Base-by-base conservation (phyloP, 2,113 vertebrate genomes). In the Dunckerocampus dactyliophorus region DNA sequence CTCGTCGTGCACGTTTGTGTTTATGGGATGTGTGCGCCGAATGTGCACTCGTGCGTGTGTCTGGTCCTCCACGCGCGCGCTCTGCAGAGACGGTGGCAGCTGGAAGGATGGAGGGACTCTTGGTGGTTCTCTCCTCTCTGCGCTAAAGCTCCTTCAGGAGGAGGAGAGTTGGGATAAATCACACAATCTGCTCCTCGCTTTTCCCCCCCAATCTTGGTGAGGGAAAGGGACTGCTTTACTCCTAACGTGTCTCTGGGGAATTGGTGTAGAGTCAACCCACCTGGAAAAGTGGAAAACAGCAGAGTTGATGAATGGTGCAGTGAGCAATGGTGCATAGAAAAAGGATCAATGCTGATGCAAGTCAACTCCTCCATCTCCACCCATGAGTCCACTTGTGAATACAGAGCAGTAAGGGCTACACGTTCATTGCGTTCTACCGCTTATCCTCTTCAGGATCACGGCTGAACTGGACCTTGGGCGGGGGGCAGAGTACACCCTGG, bases 1-100 rank as follows among this genome's bases (percentile, higher is more conserved):
- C 58, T 54, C 52, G 59, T 58, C 61, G 72, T 48, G 69, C 56
- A 59, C 55, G 74, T 73, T 67, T 17, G 24, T 51, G 56, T 51
- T 21, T 39, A 15, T 37, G 28, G 57, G 39, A 17, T 43, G 63
- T 28, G 51, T 49, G 61, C 52, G 60, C 56, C 28, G 61, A 59
- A 51, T 52, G 72, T 59, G 77, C 59, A 55, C 62, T 80, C 59
- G 74, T 48, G 67, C 60, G 63, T 56, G 63, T 22, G 69, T 59
- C 7, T 64, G 58, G 62, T 67, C 71, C 4, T 76, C 70, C 66
- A 64, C 52, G 86, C 71, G 87, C 79, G 81, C 79, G 46, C 81
- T 81, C 87, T 88, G 85, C 87, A 88, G 87, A 86, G 82, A 81
- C 75, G 59, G 59, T 53, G 72, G 83, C 82, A 77, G 82, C 79